Conservation (phyloP, 2,113 vertebrate genomes). For the Tyrannus savana region DNA sequence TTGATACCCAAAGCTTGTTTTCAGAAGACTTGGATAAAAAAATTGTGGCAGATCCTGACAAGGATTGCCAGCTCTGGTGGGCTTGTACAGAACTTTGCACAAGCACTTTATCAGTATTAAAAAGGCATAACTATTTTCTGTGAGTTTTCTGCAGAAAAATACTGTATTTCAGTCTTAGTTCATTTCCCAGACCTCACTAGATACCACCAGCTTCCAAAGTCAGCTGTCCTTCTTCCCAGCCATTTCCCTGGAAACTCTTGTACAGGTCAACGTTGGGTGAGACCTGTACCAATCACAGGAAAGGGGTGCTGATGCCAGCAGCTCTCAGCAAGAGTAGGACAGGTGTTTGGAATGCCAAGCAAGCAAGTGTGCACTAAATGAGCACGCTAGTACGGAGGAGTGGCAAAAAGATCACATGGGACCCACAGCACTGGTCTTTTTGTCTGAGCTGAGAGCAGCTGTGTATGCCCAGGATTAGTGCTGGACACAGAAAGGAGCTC, state of each 20-base stretch:
- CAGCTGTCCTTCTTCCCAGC: not conserved
- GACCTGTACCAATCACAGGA: not conserved
- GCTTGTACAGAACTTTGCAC: not conserved
- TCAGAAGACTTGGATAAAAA: not conserved
- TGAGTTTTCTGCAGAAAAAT: not conserved
- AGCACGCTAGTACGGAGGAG: fast-evolving
- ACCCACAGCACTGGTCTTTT: not conserved
- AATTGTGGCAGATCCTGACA: not conserved
- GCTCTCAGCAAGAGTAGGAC: not conserved
- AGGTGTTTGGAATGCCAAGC: not conserved
- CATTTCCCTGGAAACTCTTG: not conserved
- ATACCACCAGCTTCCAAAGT: not conserved
- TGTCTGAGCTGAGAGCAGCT: not conserved
- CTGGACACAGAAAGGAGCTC: not conserved
- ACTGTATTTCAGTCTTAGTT: not conserved
- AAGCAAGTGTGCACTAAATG: not conserved
- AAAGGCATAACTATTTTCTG: not conserved
- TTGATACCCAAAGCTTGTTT: not conserved
- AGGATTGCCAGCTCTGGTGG: not conserved
- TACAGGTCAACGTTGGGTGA: not conserved
- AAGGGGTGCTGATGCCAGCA: not conserved
- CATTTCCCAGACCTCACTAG: not conserved
- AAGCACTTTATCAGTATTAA: not conserved
- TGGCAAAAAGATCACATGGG: not conserved
- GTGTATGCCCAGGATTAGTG: not conserved